Evolutionary conservation across 2,797 vertebrate species (phyloP).

Genomic region (Clarias platycephalus): DNA sequence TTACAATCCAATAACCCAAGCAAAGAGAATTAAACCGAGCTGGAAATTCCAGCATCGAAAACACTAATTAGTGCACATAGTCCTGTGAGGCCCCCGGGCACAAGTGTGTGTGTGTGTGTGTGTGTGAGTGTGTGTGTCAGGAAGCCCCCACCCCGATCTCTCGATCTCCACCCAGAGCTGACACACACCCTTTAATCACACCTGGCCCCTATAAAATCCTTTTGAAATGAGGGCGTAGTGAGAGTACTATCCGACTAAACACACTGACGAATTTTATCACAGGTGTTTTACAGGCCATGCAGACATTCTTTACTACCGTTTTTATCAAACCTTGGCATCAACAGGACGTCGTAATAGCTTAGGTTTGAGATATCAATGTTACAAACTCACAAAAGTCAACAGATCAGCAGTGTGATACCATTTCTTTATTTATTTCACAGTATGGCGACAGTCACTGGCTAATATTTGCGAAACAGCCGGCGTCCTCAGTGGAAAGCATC

Average conservation of each 20-base stretch:
- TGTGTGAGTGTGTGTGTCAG: conserved; percentile 1
- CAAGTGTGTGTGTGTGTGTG: not conserved
- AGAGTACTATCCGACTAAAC: not conserved
- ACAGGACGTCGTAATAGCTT: not conserved
- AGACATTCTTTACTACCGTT: not conserved
- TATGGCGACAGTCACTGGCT: conserved; percentile 6
- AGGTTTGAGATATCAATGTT: not conserved
- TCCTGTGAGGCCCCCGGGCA: not conserved
- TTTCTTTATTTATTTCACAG: conserved; percentile 27
- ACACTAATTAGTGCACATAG: not conserved
- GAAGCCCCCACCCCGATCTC: not conserved
- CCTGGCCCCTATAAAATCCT: conserved; percentile 19
- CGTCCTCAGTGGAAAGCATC: not conserved
- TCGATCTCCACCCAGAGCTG: not conserved
- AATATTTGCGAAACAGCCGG: conserved; percentile 16
- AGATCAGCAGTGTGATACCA: not conserved
- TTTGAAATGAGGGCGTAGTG: conserved; percentile 29
- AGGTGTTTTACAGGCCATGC: not conserved
- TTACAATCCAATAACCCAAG: not conserved
- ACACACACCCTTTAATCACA: conserved; percentile 24
- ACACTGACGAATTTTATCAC: conserved; percentile 17
- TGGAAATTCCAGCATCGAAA: conserved; percentile 1
- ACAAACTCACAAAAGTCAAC: not conserved
- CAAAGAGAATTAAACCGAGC: not conserved
- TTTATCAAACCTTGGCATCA: not conserved